Evolutionary conservation across 2,888 invertebrate species (phyloP).

Genomic region (Salticus scenicus): DNA sequence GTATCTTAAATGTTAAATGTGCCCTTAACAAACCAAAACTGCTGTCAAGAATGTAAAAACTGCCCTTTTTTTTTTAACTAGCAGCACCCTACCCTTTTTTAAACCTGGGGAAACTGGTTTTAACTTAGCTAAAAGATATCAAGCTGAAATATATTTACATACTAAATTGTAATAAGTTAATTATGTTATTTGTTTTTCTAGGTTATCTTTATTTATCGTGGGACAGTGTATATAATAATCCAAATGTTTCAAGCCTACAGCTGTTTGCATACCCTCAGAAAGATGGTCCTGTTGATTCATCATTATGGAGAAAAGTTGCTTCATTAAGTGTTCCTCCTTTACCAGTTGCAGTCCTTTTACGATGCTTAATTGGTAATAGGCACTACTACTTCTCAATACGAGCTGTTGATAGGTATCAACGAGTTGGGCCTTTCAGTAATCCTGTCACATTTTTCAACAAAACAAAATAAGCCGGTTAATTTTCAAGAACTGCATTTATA

Average conservation of each 20-base stretch:
- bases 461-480: background rate
- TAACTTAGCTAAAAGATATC: too few relatives aligned
- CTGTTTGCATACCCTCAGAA: background rate
- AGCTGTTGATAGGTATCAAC: background rate
- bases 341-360: background rate
- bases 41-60: too few relatives aligned
- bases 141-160: too few relatives aligned
- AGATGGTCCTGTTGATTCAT: background rate
- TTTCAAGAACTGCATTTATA: too few relatives aligned
- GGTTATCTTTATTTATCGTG: background rate
- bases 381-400: background rate
- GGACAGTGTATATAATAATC: background rate
- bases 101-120: too few relatives aligned
- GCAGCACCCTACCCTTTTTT: too few relatives aligned
- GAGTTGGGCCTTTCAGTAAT: background rate
- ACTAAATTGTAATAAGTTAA: too few relatives aligned
- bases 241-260: background rate
- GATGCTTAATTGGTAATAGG: background rate
- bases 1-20: too few relatives aligned
- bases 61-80: too few relatives aligned
- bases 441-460: background rate
- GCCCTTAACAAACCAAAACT: too few relatives aligned
- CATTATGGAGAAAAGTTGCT: background rate
- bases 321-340: background rate
- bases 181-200: background rate